These are phyloP conservation scores for Uloborus plumipes DNA, from an alignment of 2,888 invertebrate genomes.

Conservation along the genomic window DNA sequence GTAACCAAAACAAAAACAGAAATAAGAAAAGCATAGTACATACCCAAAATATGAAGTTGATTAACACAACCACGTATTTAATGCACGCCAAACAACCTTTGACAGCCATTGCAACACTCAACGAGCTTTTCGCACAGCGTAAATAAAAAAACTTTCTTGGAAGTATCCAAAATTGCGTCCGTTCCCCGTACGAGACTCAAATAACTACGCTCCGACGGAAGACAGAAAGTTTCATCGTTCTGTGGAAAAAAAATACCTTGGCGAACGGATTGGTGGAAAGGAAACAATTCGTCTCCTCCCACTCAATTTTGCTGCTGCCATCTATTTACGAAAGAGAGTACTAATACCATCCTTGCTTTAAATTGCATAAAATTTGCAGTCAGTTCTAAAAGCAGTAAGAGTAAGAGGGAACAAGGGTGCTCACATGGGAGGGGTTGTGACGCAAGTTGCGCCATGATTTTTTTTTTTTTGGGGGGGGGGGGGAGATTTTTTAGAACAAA, in stretches of 20 bases:
- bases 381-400: no score
- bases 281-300: constrained; percentile 1
- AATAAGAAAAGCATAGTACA: not conserved
- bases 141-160: no score
- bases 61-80: constrained; percentile 54
- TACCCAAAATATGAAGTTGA: constrained; percentile 61
- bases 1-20: not conserved
- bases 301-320: constrained; percentile 27
- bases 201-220: not conserved
- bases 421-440: no score
- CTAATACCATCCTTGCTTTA: no score
- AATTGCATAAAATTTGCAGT: no score
- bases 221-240: not conserved
- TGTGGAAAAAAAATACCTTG: not conserved
- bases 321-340: constrained; percentile 1
- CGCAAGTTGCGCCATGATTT: no score
- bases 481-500: no score
- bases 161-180: not conserved
- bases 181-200: not conserved
- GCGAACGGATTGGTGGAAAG: constrained; percentile 28
- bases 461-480: no score
- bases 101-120: constrained; percentile 31
- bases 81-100: constrained; percentile 56
- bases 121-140: no score
- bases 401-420: no score